Base-by-base conservation (phyloP, 2,113 vertebrate genomes). In the Engraulis encrasicolus region DNA sequence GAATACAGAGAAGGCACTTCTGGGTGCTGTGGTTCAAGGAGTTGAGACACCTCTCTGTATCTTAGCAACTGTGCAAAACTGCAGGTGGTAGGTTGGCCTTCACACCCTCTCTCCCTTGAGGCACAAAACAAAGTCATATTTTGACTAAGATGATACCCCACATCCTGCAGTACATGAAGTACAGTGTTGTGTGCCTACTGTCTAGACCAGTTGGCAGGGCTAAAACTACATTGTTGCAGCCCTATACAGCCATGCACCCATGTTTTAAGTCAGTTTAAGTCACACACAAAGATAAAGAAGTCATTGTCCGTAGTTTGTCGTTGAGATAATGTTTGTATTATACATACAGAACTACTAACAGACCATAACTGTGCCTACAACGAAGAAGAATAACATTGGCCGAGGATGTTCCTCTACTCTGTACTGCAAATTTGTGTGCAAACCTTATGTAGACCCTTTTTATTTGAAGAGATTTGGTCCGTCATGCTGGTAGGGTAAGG, bases 61-160 rank as follows among this genome's bases (percentile, higher is more conserved):
- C 50, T 83, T 14, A 54, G 58, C 77, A 87, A 87, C 87, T 82
- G n/a, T n/a, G 86, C 87, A 78, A 90, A 86, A 86, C 86, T 61
- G 84, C 78, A 50, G 50, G 48, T 48, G 78, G 48, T 66, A 61
- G 83, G 81, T 49, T 19, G 61, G n/a, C 78, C 80, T 83, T 58
- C 1, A 11, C 11, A 50, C 78, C 40, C 37, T 54, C 83, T 19
- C 77, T 74, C 50, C 48, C 61, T 31, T 45, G 7, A 79, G 81
- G 83, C 77, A 52, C 87, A 80, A 84, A 81, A 80, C 74, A 52
- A 34, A 85, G 58, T 50, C 79, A 79, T 92, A 85, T 92, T 92
- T 89, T 91, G 91, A 81, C 91, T 92, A 87, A 81, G 78, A 11
- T 50, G 79, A 79, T 81, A 83, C 81, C 50, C 40, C 83, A 74